Evolutionary conservation across 2,797 vertebrate genomes (phyloP), one percentile per base, ranked within the genome.

Genomic region (Gallinago solitaria): DNA sequence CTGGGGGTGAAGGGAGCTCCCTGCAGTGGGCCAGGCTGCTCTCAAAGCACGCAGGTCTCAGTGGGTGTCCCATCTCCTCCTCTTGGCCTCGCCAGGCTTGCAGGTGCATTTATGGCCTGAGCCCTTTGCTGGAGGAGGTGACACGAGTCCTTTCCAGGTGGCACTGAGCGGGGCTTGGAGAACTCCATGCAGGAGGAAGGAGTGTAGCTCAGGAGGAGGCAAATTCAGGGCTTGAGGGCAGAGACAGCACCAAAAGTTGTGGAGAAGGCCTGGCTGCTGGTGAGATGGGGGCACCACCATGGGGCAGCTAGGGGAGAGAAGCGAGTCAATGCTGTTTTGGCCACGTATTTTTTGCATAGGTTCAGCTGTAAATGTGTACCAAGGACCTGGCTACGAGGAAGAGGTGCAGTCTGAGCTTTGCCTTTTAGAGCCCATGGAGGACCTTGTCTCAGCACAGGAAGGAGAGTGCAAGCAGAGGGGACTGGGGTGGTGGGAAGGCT

Each of bases 1-100:
- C 39, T 73, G 65, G 10, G 16, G 28, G 30, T 35, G 37, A 43
- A n/a, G 37, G 23, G 33, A 56, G 39, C 9, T 51, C 20, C 14
- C 48, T 0, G 5, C n/a, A 18, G 39, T 0, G 1, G 43, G 18
- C 54, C 63, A 30, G 87, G 68, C 68, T 48, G 37, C 57, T 80
- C 33, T 75, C 53, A 2, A 33, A 35, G 61, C 21, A 20, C 3
- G 0, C 5, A 3, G 19, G 9, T 45, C 43, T 33, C 0, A 0
- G 3, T 60, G 47, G 32, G 5, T 12, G 20, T 39, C 60, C 43
- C 37, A 12, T 33, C 33, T 69, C 16, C 9, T 70, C 33, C 1
- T 1, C 3, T 1, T 14, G 21, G 35, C 30, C 59, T 30, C 5
- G 11, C 28, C 27, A 33, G 24, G 19, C 51, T 57, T 60, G 30